phyloP scores from a whole-genome alignment of 2,113 vertebrate genomes.

The Gallinago paraguaiae region DNA sequence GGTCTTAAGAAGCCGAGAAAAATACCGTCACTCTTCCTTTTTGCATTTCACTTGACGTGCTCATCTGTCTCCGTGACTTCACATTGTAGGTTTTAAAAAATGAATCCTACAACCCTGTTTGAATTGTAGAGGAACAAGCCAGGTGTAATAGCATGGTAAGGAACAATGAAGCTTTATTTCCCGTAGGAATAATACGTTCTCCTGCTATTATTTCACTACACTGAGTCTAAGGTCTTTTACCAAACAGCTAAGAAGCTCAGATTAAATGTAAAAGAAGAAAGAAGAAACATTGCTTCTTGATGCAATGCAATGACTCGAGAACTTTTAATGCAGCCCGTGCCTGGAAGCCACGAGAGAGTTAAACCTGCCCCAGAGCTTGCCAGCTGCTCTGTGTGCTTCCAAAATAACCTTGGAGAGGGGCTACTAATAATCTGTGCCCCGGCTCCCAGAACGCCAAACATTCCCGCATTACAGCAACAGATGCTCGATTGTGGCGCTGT shows the following conservation, averaged over 20 bases:
- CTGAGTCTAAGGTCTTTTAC: not conserved
- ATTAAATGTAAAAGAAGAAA: not conserved
- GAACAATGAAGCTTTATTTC: not conserved
- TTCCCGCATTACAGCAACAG: not conserved
- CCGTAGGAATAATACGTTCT: not conserved
- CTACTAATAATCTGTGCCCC: not conserved
- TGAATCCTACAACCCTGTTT: not conserved
- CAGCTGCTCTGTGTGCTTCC: constrained; percentile 19
- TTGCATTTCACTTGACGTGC: not conserved
- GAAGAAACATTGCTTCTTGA: not conserved
- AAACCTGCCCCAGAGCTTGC: not conserved
- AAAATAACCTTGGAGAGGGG: constrained; percentile 3
- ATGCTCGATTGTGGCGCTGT: not conserved
- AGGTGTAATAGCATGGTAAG: not conserved
- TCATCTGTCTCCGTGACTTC: not conserved
- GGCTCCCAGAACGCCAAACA: not conserved
- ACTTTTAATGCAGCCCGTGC: not conserved
- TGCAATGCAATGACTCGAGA: not conserved
- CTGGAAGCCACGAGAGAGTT: not conserved
- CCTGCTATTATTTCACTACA: not conserved
- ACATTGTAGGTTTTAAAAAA: not conserved
- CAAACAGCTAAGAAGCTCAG: not conserved
- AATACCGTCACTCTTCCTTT: not conserved
- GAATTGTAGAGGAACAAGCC: not conserved
- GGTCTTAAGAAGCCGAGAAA: not conserved